These are phyloP conservation scores for Centropristis striata DNA, from an alignment of 2,113 vertebrate species.

Conservation along the genomic window DNA sequence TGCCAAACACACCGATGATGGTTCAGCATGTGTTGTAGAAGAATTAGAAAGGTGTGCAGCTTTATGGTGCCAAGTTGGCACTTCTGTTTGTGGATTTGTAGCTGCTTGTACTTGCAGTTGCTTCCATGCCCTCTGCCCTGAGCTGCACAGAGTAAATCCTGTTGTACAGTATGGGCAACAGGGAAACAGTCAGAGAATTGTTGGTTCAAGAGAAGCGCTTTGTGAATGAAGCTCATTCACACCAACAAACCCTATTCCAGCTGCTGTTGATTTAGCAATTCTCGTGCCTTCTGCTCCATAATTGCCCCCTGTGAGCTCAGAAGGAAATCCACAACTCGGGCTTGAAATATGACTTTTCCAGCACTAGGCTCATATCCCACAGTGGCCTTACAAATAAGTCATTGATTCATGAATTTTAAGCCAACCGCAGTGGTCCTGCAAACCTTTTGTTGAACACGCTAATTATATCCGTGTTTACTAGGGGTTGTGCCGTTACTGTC, in stretches of 20 bases:
- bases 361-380: background rate
- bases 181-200: constrained; percentile 44
- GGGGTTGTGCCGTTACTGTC: background rate
- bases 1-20: background rate
- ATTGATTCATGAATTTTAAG: constrained; percentile 11
- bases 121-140: constrained; percentile 11
- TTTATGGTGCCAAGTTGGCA: constrained; percentile 2
- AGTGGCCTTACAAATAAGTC: constrained; percentile 13
- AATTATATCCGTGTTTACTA: constrained; percentile 19
- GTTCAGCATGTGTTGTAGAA: constrained; percentile 21
- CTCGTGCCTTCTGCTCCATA: constrained; percentile 50
- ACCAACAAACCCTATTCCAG: constrained; percentile 45
- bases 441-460: constrained; percentile 17
- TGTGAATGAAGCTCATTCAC: constrained; percentile 65
- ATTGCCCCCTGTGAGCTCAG: constrained; percentile 39
- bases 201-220: constrained; percentile 26
- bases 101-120: constrained; percentile 21
- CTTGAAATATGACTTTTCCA: constrained; percentile 64
- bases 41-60: constrained; percentile 23
- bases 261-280: constrained; percentile 61
- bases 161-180: constrained; percentile 21
- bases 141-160: constrained; percentile 18
- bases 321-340: constrained; percentile 45
- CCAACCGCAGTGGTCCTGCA: constrained; percentile 22
- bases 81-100: constrained; percentile 13